Conservation (phyloP, 2,113 vertebrate genomes). For the Gulo gulo region DNA sequence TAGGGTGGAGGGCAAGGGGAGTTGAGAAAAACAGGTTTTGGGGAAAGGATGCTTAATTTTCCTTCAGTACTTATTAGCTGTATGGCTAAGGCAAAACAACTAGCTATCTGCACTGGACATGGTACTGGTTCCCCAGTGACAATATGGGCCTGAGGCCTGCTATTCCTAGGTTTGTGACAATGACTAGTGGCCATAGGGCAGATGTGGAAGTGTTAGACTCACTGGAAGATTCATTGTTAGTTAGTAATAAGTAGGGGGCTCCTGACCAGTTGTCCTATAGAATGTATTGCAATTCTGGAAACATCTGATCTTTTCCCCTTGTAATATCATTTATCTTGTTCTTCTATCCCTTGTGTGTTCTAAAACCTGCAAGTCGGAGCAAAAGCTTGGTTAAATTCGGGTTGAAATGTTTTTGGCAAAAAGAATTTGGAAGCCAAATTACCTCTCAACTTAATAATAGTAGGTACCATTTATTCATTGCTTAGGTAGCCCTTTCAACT, state of each 20-base stretch:
- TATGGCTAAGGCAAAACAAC: background rate
- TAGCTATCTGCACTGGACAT: background rate
- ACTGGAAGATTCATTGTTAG: background rate
- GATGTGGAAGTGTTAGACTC: fast-evolving
- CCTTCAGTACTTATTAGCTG: background rate
- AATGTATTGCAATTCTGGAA: background rate
- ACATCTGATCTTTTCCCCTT: background rate
- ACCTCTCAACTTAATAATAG: background rate
- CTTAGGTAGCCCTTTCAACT: background rate
- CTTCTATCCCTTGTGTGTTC: background rate
- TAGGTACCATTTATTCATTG: background rate
- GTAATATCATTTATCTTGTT: background rate
- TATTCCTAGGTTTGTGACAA: background rate
- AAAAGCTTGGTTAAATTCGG: background rate
- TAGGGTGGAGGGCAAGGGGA: background rate
- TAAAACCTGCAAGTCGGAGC: background rate
- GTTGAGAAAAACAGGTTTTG: conserved; percentile 2
- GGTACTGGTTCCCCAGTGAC: background rate
- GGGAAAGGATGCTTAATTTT: background rate
- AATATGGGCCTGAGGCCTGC: background rate
- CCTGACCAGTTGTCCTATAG: background rate
- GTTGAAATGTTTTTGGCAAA: background rate
- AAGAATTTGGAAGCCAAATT: background rate
- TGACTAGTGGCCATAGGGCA: background rate
- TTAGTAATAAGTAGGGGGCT: background rate